Evolutionary conservation across 2,797 vertebrate genomes (phyloP), one percentile per base, ranked within the genome.

Genomic region (Gymnopithys bicolor): DNA sequence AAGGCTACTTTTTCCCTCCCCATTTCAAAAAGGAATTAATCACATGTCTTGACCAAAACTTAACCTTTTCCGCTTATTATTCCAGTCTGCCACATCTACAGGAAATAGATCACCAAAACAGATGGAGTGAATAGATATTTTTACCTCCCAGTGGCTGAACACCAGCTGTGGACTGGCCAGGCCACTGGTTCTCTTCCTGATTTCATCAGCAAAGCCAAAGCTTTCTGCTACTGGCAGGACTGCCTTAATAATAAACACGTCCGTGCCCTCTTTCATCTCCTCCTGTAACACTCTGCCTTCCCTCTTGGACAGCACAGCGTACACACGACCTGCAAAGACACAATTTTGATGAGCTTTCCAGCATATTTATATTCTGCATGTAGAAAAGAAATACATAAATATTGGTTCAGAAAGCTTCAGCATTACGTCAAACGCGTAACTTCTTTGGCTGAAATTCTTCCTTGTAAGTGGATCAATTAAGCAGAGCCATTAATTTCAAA

Each of bases 91-190:
- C 70, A 76, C 76, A 69, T 81, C 75, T 70, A 68, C 24, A 94
- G 94, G 79, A 93, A 92, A 93, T 62, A 67, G 58, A 81, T 23
- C 70, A 64, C 58, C 39, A 80, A 90, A 91, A 24, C 73, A 95
- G 82, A 86, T 76, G 93, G 81, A 80, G 9, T 45, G 21, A 82
- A 73, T 23, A 78, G 71, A 90, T 94, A 75, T 74, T 87, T 71
- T 98, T 95, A 99, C 99, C 99, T 99, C 99, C 99, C 99, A 99
- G 96, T 99, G 99, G 97, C 99, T 99, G 98, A 99, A 99, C 66
- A 99, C 97, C 96, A 99, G 98, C 96, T 99, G 99, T 0, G 99
- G 99, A 96, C 99, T 99, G 93, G 99, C 99, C 97, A 99, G 96
- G 76, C 99, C 99, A n/a, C 99, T 99, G 19, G 99, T 99, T 91